Evolutionary conservation across 2,797 vertebrate species (phyloP).

Genomic region (Hydrocynus forskahlii): DNA sequence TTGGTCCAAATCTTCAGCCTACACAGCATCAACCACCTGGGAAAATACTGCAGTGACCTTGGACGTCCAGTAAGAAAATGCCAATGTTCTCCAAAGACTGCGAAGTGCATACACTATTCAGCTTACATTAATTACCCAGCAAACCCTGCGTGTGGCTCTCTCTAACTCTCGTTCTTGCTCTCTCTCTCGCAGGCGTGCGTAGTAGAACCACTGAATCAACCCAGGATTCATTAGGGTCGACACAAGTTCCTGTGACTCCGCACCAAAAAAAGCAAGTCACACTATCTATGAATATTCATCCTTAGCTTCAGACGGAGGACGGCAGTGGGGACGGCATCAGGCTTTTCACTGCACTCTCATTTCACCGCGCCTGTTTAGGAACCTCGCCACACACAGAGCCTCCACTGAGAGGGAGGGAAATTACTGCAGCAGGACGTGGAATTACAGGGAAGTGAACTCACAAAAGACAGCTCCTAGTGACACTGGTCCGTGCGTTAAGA

Average conservation of each 20-base stretch:
- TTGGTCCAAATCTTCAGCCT: slow-evolving; percentile 36
- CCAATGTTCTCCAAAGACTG: slow-evolving; percentile 33
- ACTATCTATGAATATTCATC: slow-evolving; percentile 60
- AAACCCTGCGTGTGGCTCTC: slow-evolving; percentile 26
- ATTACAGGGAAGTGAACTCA: not conserved
- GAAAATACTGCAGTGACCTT: slow-evolving; percentile 55
- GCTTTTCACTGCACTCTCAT: slow-evolving; percentile 24
- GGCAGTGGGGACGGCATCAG: slow-evolving; percentile 29
- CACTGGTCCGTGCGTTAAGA: not conserved
- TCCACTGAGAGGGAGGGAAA: slow-evolving; percentile 27
- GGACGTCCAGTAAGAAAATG: slow-evolving; percentile 31
- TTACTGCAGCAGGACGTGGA: slow-evolving; percentile 26
- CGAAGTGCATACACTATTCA: slow-evolving; percentile 36
- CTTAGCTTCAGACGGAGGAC: slow-evolving; percentile 35
- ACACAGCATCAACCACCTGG: slow-evolving; percentile 34
- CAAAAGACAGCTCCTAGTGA: slow-evolving; percentile 10
- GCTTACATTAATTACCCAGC: slow-evolving; percentile 45
- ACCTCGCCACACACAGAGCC: slow-evolving; percentile 10
- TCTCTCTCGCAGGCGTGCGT: not conserved
- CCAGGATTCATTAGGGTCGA: slow-evolving; percentile 62
- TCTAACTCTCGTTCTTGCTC: not conserved
- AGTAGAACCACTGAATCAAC: slow-evolving; percentile 55
- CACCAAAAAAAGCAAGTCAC: slow-evolving; percentile 46
- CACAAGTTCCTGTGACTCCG: slow-evolving; percentile 55
- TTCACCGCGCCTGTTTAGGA: slow-evolving; percentile 36